phyloP scores from a whole-genome alignment of 2,113 vertebrate genomes.

The Engraulis encrasicolus region DNA sequence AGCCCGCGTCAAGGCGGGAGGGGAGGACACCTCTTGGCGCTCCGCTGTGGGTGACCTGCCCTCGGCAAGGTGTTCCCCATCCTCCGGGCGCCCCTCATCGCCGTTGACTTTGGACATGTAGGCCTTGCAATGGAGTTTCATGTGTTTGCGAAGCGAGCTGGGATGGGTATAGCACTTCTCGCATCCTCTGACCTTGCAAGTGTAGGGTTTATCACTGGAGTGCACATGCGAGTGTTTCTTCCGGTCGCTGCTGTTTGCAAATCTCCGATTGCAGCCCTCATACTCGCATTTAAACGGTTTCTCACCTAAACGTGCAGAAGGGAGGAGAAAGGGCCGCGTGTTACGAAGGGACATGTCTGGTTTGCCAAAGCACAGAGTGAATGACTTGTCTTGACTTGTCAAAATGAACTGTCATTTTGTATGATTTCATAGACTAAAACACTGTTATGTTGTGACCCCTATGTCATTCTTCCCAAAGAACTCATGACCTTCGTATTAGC shows the following conservation, averaged over 20 bases:
- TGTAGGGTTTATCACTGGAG: conserved; percentile 71
- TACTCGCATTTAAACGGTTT: conserved; percentile 80
- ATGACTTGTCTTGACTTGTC: not conserved
- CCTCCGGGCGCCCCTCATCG: conserved; percentile 47
- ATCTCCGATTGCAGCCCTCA: conserved; percentile 73
- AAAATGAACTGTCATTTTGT: not conserved
- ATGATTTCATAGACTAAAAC: not conserved
- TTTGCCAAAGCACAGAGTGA: conserved; percentile 3
- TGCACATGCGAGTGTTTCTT: conserved; percentile 74
- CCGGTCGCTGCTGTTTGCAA: conserved; percentile 76
- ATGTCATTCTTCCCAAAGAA: not conserved
- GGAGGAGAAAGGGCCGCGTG: conserved; percentile 55
- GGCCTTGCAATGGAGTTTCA: conserved; percentile 73
- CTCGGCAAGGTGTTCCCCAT: conserved; percentile 57
- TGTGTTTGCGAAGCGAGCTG: conserved; percentile 74
- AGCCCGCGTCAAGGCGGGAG: conserved; percentile 10
- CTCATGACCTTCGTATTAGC: too few relatives aligned
- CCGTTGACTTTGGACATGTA: conserved; percentile 54
- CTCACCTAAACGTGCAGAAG: conserved; percentile 74
- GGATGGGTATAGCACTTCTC: conserved; percentile 73
- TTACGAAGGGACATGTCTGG: conserved; percentile 19
- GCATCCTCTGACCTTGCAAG: conserved; percentile 69
- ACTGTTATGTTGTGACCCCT: too few relatives aligned
- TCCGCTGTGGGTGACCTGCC: conserved; percentile 64
- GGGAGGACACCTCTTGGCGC: conserved; percentile 57